Percentiles rank a stretch among this genome's conserved stretches.
These are phyloP conservation scores for Trichoplusia ni DNA, from an alignment of 1,140 invertebrate species.

Conservation along the genomic window DNA sequence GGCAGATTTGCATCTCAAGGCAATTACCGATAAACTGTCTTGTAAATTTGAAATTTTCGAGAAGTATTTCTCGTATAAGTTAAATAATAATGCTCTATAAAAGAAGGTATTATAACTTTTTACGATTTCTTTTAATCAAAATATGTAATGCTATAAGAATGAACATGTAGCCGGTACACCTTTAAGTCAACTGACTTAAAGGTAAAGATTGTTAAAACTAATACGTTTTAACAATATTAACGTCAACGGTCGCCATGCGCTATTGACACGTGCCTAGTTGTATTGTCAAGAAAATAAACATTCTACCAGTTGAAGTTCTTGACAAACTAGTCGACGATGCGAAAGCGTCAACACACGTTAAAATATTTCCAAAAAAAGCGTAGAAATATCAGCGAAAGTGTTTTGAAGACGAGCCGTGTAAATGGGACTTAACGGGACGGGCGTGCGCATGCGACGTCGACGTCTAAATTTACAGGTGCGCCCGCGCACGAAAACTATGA, in stretches of 20 bases:
- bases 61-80: too few relatives aligned
- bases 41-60: too few relatives aligned
- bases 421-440: constrained; percentile 45
- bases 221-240: not conserved
- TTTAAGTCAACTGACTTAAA: not conserved
- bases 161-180: too few relatives aligned
- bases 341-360: constrained; percentile 13
- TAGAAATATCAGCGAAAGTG: constrained; percentile 43
- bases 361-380: not conserved
- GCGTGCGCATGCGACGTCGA: constrained; percentile 43
- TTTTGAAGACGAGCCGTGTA: constrained; percentile 31
- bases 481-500: constrained; percentile 52
- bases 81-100: too few relatives aligned
- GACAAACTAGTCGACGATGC: constrained; percentile 10
- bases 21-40: too few relatives aligned
- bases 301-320: constrained; percentile 8
- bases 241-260: not conserved
- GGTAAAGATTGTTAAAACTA: not conserved
- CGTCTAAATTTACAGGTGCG: constrained; percentile 60
- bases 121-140: too few relatives aligned
- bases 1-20: too few relatives aligned
- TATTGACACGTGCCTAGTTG: not conserved
- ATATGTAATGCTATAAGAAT: too few relatives aligned
- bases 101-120: too few relatives aligned
- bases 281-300: constrained; percentile 13